Base-by-base conservation (phyloP, 2,888 invertebrate genomes). In the Sinohyriopsis cumingii region DNA sequence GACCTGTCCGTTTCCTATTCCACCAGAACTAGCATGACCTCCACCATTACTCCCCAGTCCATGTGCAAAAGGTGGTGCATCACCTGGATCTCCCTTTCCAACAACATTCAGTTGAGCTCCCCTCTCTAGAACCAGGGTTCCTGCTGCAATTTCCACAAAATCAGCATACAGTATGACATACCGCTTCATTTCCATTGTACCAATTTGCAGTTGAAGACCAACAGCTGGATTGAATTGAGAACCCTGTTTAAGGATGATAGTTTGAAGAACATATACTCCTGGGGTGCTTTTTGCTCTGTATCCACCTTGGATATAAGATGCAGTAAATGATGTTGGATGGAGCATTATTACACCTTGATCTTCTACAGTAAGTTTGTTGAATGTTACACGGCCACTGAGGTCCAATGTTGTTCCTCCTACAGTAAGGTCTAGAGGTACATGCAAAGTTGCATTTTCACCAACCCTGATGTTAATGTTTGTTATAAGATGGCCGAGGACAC, bases 331-430 rank as follows among this genome's bases (percentile, higher is more conserved):
- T 59, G 83, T 80, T 2, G 62, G 59, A 18, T 79, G 71, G 18
- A 84, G 72, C 53, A 68, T 63, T 3, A 85, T 74, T 5, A 63
- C 64, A 12, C 80, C 84, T 28, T 75, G 76, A 57, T 79, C 70
- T 69, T 84, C 83, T n/a, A 83, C 73, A n/a, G 79, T 70, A 12
- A 85, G 68, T 59, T 81, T 76, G 56, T 80, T 83, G 68, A 84
- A 83, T 5, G 85, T 84, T 22, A 82, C 81, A 33, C 73, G 73
- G 12, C 85, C 85, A 18, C 69, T 72, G 7, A 84, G 71, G 9
- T 77, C 69, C 2, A 84, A 55, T 3, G 69, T 73, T 0, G 80
- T 80, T 12, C 83, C 82, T 56, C 77, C 82, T 20, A 84, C 79
- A 56, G 76, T 81, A 55, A 85, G 67, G 59, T 79, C 78, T 4